A percentile compares a stretch with the other conserved stretches of the same genome.
Conservation (phyloP, 92 coral and sea anemone genomes). For the Epizoanthus rinbou region DNA sequence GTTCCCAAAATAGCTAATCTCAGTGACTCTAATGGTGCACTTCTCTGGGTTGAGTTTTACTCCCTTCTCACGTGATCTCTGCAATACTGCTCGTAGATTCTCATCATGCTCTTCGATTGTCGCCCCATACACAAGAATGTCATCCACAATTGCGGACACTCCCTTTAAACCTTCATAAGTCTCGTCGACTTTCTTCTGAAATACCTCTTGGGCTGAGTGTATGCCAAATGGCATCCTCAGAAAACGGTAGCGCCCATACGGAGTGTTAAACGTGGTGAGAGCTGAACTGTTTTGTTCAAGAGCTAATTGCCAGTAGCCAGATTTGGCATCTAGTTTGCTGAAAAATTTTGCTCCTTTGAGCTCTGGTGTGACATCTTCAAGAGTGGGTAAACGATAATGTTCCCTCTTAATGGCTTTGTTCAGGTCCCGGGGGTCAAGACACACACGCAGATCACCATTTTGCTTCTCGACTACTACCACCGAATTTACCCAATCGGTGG, state of each 20-base stretch:
- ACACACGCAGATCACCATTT: conserved; percentile 1
- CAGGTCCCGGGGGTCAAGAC: conserved; percentile 43
- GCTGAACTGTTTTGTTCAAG: conserved; percentile 10
- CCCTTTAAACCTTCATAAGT: conserved; percentile 8
- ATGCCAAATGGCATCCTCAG: conserved; percentile 39
- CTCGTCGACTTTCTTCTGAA: conserved; percentile 40
- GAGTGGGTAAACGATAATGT: conserved; percentile 35
- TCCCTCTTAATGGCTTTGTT: conserved; percentile 38
- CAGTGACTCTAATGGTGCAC: conserved; percentile 10
- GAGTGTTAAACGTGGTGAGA: conserved; percentile 36
- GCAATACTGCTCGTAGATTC: conserved; percentile 30
- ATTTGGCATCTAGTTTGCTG: conserved; percentile 21
- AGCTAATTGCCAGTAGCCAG: not conserved
- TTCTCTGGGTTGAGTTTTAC: conserved; percentile 32
- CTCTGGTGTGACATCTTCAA: conserved; percentile 27
- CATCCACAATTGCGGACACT: conserved; percentile 37
- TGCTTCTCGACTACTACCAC: not conserved
- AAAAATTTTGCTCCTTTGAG: conserved; percentile 12
- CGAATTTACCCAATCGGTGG: conserved; percentile 1
- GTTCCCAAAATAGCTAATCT: conserved; percentile 14
- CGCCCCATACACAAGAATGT: conserved; percentile 45
- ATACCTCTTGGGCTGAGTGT: conserved; percentile 36
- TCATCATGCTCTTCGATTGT: conserved; percentile 43
- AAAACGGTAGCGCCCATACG: conserved; percentile 24
- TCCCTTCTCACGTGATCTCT: conserved; percentile 32